Evolutionary conservation across 1,140 invertebrate genomes (phyloP).

Genomic region (Drosophila subpulchrella): DNA sequence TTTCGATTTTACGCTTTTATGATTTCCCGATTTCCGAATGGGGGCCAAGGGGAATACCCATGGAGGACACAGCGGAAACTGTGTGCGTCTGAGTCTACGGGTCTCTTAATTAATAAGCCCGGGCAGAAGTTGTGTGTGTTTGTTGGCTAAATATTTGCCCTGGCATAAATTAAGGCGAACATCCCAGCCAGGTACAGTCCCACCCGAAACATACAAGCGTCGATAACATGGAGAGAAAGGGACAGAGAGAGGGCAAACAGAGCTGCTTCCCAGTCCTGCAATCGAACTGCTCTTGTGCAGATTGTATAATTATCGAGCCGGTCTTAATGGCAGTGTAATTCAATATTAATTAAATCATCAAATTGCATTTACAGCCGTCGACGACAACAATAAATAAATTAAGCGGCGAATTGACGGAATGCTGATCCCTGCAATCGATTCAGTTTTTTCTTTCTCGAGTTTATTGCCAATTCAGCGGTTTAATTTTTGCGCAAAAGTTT

Average conservation of each 20-base stretch:
- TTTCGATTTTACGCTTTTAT: slow-evolving; percentile 83
- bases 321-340: slow-evolving; percentile 62
- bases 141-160: slow-evolving; percentile 78
- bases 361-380: slow-evolving; percentile 68
- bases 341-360: slow-evolving; percentile 82
- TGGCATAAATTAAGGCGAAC: slow-evolving; percentile 66
- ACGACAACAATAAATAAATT: slow-evolving; percentile 77
- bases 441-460: slow-evolving; percentile 15
- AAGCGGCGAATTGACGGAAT: slow-evolving; percentile 62
- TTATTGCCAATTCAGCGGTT: slow-evolving; percentile 72
- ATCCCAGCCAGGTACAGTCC: slow-evolving; percentile 62
- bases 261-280: slow-evolving; percentile 20
- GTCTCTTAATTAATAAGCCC: slow-evolving; percentile 78
- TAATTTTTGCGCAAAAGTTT: slow-evolving; percentile 54
- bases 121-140: slow-evolving; percentile 39
- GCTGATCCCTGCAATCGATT: slow-evolving; percentile 73
- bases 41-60: not conserved
- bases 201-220: slow-evolving; percentile 28
- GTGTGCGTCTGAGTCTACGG: slow-evolving; percentile 17
- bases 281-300: slow-evolving; percentile 53
- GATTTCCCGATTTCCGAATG: slow-evolving; percentile 70
- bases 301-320: slow-evolving; percentile 69
- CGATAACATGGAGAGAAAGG: slow-evolving; percentile 26
- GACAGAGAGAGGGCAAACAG: slow-evolving; percentile 2
- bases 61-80: slow-evolving; percentile 9